Percentiles rank a stretch among this genome's conserved stretches.
phyloP scores from a whole-genome alignment of 1,140 invertebrate species.

The Andricus grossulariae region DNA sequence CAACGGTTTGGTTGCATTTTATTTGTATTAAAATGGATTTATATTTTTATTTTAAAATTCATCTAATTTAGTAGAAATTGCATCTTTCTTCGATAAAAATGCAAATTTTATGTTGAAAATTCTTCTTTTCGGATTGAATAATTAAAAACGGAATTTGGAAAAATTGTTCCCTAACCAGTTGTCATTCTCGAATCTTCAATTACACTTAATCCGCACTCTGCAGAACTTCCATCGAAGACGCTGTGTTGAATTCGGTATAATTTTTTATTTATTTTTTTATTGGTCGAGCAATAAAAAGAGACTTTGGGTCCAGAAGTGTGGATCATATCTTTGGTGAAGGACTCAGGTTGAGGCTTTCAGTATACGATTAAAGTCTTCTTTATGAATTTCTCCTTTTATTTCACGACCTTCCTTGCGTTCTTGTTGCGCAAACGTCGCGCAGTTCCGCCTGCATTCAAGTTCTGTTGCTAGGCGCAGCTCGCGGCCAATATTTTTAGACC shows the following conservation, averaged over 20 bases:
- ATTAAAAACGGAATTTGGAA: no score
- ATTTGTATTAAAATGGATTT: no score
- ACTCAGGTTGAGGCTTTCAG: conserved; percentile 2
- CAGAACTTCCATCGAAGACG: background rate
- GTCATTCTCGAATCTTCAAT: no score
- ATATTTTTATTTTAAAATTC: no score
- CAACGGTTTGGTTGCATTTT: no score
- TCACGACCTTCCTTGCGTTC: conserved; percentile 60
- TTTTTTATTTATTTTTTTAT: background rate
- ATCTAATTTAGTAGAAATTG: no score
- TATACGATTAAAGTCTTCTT: conserved; percentile 43
- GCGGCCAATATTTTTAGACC: conserved; percentile 71
- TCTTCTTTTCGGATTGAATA: no score
- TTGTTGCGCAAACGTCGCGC: conserved; percentile 63
- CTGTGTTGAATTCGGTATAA: background rate
- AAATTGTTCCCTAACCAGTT: no score
- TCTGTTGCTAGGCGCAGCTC: conserved; percentile 72
- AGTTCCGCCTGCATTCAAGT: conserved; percentile 69
- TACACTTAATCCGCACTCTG: no score
- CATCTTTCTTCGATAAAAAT: no score
- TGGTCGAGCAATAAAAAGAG: background rate
- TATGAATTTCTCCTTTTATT: conserved; percentile 58
- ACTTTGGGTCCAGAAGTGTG: background rate
- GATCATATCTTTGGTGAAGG: background rate
- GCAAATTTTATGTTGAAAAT: no score